phyloP scores from a whole-genome alignment of 2,797 vertebrate species.

The Hoplostethus atlanticus region DNA sequence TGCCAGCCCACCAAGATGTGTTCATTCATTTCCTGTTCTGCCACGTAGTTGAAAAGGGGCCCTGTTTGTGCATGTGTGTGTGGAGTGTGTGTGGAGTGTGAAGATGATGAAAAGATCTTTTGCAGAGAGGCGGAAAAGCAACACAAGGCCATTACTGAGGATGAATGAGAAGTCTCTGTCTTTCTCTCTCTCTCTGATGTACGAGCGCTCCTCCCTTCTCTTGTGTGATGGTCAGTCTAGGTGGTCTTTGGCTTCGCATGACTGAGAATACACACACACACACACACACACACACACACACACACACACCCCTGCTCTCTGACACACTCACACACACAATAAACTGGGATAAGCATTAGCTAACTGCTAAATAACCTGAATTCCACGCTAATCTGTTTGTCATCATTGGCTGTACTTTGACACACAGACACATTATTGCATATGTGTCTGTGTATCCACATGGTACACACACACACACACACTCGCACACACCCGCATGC shows the following conservation, averaged over 20 bases:
- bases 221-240: slow-evolving; percentile 32
- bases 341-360: slow-evolving; percentile 2
- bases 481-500: slow-evolving; percentile 2
- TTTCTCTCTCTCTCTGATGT: slow-evolving; percentile 20
- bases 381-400: neutral
- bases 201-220: slow-evolving; percentile 19
- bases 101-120: slow-evolving; percentile 25
- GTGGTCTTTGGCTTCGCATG: slow-evolving; percentile 56
- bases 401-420: too few species aligned
- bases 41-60: neutral
- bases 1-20: neutral
- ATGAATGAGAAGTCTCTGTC: slow-evolving; percentile 10
- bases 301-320: neutral
- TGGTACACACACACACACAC: neutral
- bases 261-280: slow-evolving; percentile 3
- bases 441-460: slow-evolving; percentile 5
- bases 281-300: slow-evolving; percentile 9
- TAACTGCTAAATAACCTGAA: slow-evolving; percentile 8
- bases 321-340: slow-evolving; percentile 12
- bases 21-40: slow-evolving; percentile 9
- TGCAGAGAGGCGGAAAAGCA: slow-evolving; percentile 6
- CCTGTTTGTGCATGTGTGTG: neutral
- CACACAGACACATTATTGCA: neutral
- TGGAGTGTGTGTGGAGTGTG: neutral
- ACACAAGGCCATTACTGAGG: slow-evolving; percentile 23